Base-by-base conservation (phyloP, 2,797 vertebrate species). In the Halcyon chelicuti region DNA sequence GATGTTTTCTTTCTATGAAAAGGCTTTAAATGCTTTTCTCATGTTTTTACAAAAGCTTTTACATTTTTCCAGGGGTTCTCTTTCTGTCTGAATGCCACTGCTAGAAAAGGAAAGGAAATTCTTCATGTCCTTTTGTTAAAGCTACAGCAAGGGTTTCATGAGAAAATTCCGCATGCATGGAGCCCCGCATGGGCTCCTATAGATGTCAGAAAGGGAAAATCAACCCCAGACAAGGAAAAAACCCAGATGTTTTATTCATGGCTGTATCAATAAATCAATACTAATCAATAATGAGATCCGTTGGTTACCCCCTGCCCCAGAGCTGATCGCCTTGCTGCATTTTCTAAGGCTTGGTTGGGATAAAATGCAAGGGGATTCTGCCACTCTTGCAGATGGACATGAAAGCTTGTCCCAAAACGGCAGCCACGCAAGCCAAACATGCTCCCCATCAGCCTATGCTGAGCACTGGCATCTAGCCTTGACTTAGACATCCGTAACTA, bases 11-110 rank as follows among this genome's bases (percentile, higher is more conserved):
- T 73, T 79, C 82, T 95, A 91, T 95, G 88, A 90, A 96, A 96
- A 85, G 86, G 60, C 57, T 92, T 95, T 94, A 90, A 95, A 94
- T 93, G 88, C 86, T 80, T 96, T 88, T 94, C 67, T 90, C 14
- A 7, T 85, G 88, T 94, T 95, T 95, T 88, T 90, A 92, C 93
- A 94, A 96, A 95, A 96, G 96, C 91, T 93, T 72, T 93, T 86
- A 73, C 66, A 5, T 94, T 96, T 95, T 95, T 95, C 58, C 77
- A 93, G 90, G 91, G 83, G 60, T 94, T 90, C 70, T 81, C 73
- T 94, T 93, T 96, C 81, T 92, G 57, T 92, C 57, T 94, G 89
- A 95, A 96, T 96, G 75, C 72, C 73, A 81, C 87, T 0, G 9
- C 66, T 46, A 70, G 90, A 73, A 91, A 96, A 91, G 93, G 84